Base-by-base conservation (phyloP, 2,113 vertebrate species). In the Gavia stellata region DNA sequence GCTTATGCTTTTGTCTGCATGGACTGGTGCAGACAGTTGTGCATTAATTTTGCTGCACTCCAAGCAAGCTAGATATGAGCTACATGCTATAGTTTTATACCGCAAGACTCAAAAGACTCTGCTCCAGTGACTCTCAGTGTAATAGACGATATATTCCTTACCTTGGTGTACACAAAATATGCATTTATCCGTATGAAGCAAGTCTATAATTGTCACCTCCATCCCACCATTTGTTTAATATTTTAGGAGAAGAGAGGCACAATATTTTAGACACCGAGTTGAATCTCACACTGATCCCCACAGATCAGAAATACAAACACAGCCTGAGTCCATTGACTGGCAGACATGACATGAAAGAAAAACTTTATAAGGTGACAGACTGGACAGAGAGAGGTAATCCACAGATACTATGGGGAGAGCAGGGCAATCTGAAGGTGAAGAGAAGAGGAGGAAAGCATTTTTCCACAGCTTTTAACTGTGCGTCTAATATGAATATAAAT, bases 21-120 rank as follows among this genome's bases (percentile, higher is more conserved):
- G 23, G 36, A 16, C 31, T n/a, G 17, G 17, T 33, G 50, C 59
- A 77, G 72, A 17, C 26, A 78, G 33, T 4, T 53, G 28, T 71
- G 9, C 7, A 21, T 81, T 65, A 49, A 65, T 71, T 91, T 86
- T 94, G 14, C 44, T 73, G 49, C 23, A 66, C 25, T 62, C 34
- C 63, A 38, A 53, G 36, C 36, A 77, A 82, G 23, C 17, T 44
- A 65, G 16, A 1, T 45, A 13, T 17, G 28, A 89, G 13, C 19
- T 45, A 26, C 14, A 2, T 0, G 1, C 7, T 55, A 11, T 1
- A 24, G 36, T 42, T 55, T 88, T 66, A 40, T 14, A 6, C 26
- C 36, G 25, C 14, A 77, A 55, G 58, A 70, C 17, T 88, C 79
- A 66, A 53, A 53, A 73, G 19, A 45, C 12, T 26, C n/a, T 50